These are phyloP conservation scores for Athrips mouffetella DNA, from an alignment of 2,888 invertebrate species.

Conservation along the genomic window DNA sequence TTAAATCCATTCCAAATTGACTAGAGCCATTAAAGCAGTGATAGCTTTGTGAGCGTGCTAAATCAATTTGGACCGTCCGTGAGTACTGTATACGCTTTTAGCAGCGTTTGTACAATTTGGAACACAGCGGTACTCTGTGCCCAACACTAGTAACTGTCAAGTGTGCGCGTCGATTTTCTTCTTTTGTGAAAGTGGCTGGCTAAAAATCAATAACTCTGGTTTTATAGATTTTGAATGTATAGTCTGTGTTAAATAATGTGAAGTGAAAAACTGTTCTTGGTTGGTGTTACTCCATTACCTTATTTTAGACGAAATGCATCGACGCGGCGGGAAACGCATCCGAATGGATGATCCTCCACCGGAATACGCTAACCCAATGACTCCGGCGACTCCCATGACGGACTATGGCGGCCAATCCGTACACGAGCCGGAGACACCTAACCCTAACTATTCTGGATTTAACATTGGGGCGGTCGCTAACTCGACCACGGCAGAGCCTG, in stretches of 20 bases:
- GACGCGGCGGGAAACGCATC: slow-evolving; percentile 91
- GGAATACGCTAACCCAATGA: slow-evolving; percentile 87
- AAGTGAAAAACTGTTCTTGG: not conserved
- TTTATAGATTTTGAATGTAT: not conserved
- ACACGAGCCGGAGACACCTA: slow-evolving; percentile 72
- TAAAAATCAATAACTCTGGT: slow-evolving; percentile 3
- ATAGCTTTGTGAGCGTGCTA: too few species aligned
- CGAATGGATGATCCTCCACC: slow-evolving; percentile 95
- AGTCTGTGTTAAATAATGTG: not conserved
- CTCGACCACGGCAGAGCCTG: slow-evolving; percentile 49
- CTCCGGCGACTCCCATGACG: slow-evolving; percentile 73
- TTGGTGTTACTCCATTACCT: not conserved
- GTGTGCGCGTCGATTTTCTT: slow-evolving; percentile 8
- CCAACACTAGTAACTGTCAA: too few species aligned
- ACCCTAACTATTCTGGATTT: slow-evolving; percentile 64
- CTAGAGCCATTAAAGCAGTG: too few species aligned
- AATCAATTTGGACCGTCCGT: too few species aligned
- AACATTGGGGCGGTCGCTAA: slow-evolving; percentile 53
- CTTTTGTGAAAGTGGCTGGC: not conserved
- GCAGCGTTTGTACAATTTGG: too few species aligned
- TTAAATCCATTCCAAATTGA: too few species aligned
- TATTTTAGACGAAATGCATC: slow-evolving; percentile 80
- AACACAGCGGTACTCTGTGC: too few species aligned
- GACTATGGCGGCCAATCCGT: slow-evolving; percentile 75
- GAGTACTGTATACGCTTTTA: too few species aligned